phyloP scores from a whole-genome alignment of 2,888 invertebrate species.

The Elmis aenea region DNA sequence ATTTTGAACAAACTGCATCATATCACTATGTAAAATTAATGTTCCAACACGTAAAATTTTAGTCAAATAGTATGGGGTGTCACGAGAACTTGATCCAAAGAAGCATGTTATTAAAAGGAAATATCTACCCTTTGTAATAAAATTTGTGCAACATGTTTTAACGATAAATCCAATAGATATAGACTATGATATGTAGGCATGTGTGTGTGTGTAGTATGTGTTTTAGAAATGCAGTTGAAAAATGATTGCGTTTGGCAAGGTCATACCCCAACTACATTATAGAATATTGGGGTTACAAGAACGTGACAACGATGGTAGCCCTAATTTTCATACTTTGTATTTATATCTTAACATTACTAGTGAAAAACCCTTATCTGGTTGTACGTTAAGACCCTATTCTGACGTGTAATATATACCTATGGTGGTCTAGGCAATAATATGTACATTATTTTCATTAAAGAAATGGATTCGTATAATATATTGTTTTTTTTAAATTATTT shows the following conservation, averaged over 20 bases:
- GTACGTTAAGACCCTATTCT: conserved; percentile 45
- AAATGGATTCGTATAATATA: conserved; percentile 47
- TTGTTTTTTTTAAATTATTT: no score
- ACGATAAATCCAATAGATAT: conserved; percentile 29
- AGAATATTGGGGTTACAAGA: no score
- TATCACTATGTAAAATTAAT: no score
- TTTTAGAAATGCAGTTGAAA: conserved; percentile 22
- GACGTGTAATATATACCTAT: conserved; percentile 46
- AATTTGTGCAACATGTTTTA: conserved; percentile 18
- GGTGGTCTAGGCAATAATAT: conserved; percentile 51
- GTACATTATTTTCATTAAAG: conserved; percentile 53
- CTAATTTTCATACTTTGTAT: no score
- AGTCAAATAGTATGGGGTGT: no score
- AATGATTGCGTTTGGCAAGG: no score
- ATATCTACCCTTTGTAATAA: no score
- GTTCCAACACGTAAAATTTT: conserved; percentile 11
- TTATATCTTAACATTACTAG: no score
- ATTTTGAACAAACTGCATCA: conserved; percentile 29
- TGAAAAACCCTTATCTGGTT: conserved; percentile 16
- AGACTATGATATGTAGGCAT: conserved; percentile 28
- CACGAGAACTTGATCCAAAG: no score
- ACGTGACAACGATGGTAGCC: no score
- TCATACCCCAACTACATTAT: no score
- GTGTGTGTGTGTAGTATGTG: conserved; percentile 34
- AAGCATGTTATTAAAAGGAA: no score